Base-by-base conservation (phyloP, 2,113 vertebrate genomes). In the Microcebus lehilahytsara region DNA sequence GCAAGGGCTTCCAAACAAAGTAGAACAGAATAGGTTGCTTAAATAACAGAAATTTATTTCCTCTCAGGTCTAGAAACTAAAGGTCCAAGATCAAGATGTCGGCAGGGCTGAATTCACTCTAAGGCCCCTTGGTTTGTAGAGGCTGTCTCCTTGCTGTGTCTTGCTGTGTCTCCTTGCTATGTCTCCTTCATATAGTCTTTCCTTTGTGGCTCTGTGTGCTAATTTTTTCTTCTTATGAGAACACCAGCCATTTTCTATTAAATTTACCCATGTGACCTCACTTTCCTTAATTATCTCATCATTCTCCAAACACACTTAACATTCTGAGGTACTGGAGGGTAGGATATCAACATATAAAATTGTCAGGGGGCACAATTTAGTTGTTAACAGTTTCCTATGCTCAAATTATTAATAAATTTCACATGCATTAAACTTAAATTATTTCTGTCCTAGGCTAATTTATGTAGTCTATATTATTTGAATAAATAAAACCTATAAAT, bases 81-180 rank as follows among this genome's bases (percentile, higher is more conserved):
- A 89, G 6, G 9, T 75, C 13, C 3, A 14, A 53, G 17, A 81
- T 90, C 27, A 32, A 77, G 42, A 30, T 53, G 12, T 71, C 11
- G 0, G 13, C 30, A 37, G 17, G 3, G 10, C 16, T 49, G 32
- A 37, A 32, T 71, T 79, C 34, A 58, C 71, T 60, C 22, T 64
- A 17, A 11, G 6, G 6, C 34, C 5, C 25, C 9, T 34, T 80
- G 51, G 20, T 5, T 37, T 71, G 7, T 17, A 6, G 20, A 37
- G 6, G 2, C 4, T 10, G 1, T 16, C 22, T 66, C 16, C 4
- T 66, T 2, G 2, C 5, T 13, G 6, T 49, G 46, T 49, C 46
- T 42, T 42, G 42, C 42, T 42, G 42, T 10, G 1, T 16, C 22
- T 66, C 16, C 4, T 66, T 2, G 2, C 5, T 13, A 4, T 49